Conservation (phyloP, 2,888 invertebrate species). For the Dorcus parallelipipedus region DNA sequence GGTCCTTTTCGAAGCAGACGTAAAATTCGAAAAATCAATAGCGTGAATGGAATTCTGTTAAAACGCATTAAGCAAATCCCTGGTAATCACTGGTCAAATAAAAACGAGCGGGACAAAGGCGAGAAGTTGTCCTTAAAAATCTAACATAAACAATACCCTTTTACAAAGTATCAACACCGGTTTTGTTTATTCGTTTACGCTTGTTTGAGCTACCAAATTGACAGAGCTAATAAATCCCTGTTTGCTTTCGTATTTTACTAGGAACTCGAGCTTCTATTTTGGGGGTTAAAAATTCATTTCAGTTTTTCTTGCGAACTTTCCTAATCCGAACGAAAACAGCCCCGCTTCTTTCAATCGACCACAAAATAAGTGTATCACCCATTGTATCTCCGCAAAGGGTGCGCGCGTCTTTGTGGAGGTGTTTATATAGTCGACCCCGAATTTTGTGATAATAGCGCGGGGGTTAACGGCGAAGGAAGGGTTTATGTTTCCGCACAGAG, state of each 20-base stretch:
- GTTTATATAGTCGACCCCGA: no score
- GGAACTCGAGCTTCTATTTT: neutral
- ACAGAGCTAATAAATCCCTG: neutral
- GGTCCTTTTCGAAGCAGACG: neutral
- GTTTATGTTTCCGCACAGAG: neutral
- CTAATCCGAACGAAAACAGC: neutral
- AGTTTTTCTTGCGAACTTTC: neutral
- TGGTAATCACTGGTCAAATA: neutral
- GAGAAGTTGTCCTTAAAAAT: neutral
- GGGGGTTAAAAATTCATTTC: neutral
- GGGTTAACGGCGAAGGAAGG: neutral
- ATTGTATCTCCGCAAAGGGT: no score
- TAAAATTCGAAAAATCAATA: slow-evolving; percentile 1
- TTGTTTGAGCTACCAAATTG: neutral
- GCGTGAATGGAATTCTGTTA: neutral
- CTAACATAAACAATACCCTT: neutral
- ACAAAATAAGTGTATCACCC: no score
- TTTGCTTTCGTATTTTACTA: neutral
- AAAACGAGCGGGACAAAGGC: neutral
- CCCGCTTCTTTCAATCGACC: no score
- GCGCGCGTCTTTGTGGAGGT: no score
- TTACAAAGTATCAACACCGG: neutral
- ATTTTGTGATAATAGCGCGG: neutral
- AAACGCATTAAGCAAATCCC: neutral
- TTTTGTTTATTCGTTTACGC: neutral